phyloP scores from a whole-genome alignment of 2,888 invertebrate species.

The Deroplatys truncata region DNA sequence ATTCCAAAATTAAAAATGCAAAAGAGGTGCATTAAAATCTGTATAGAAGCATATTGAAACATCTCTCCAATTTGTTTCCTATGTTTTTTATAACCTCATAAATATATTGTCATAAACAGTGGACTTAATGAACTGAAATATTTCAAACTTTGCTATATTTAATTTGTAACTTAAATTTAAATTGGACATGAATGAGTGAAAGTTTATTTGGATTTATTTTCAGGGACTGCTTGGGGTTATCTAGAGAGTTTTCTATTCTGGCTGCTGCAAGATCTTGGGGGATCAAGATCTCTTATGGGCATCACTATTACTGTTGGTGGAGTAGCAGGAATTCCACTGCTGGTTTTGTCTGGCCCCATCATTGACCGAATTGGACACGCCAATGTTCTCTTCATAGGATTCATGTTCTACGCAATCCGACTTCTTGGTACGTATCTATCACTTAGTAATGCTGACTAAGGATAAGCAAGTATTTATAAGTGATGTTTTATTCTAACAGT shows the following conservation, averaged over 20 bases:
- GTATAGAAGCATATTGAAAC: too few relatives aligned
- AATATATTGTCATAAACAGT: too few relatives aligned
- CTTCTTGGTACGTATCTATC: conserved; percentile 54
- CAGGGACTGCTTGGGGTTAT: conserved; percentile 79
- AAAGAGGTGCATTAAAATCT: too few relatives aligned
- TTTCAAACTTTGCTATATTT: too few relatives aligned
- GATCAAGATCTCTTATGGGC: conserved; percentile 71
- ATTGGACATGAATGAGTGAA: not conserved
- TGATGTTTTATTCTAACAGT: not conserved
- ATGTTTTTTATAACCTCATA: too few relatives aligned
- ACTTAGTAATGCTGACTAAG: not conserved
- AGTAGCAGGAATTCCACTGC: conserved; percentile 67
- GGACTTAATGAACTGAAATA: too few relatives aligned
- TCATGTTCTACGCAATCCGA: conserved; percentile 69
- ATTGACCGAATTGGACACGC: conserved; percentile 69
- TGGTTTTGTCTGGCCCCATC: conserved; percentile 73
- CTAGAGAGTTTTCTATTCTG: conserved; percentile 79
- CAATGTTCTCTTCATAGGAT: conserved; percentile 72
- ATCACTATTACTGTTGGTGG: conserved; percentile 76
- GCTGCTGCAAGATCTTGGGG: conserved; percentile 73
- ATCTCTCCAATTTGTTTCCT: too few relatives aligned
- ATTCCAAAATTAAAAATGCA: too few relatives aligned
- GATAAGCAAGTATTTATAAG: not conserved
- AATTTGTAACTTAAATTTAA: too few relatives aligned
- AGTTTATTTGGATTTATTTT: not conserved